Percentiles rank a stretch among this genome's conserved stretches.
phyloP scores from a whole-genome alignment of 1,140 invertebrate genomes.

The Drosophila ananassae region DNA sequence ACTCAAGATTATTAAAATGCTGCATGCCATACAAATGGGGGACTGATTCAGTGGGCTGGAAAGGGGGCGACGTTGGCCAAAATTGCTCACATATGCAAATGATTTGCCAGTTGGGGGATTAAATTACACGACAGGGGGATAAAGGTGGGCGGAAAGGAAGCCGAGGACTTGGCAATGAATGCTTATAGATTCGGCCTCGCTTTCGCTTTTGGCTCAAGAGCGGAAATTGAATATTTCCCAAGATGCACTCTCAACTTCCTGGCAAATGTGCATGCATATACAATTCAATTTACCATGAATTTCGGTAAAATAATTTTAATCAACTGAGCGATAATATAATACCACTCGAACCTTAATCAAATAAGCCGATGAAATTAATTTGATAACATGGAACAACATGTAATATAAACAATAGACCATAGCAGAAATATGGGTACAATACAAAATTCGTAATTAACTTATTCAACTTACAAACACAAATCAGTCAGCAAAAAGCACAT shows the following conservation, averaged over 20 bases:
- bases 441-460: neutral
- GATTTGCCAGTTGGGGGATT: constrained; percentile 24
- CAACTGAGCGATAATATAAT: neutral
- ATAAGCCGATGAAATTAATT: neutral
- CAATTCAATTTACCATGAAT: constrained; percentile 20
- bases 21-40: constrained; percentile 18
- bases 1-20: constrained; percentile 37
- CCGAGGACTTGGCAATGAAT: constrained; percentile 31
- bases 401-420: neutral
- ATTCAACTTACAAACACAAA: neutral
- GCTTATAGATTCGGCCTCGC: constrained; percentile 23
- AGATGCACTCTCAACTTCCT: constrained; percentile 42
- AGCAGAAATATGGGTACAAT: neutral
- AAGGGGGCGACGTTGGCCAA: constrained; percentile 8
- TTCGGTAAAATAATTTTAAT: constrained; percentile 14
- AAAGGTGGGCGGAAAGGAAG: neutral
- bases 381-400: neutral
- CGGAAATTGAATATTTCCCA: constrained; percentile 45
- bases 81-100: constrained; percentile 40
- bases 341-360: neutral
- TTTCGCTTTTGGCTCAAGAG: constrained; percentile 25
- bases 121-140: neutral
- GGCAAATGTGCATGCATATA: constrained; percentile 35
- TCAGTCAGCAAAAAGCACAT: neutral
- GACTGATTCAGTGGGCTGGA: constrained; percentile 8